Evolutionary conservation across 2,888 invertebrate species (phyloP).

Genomic region (Meta bourneti): DNA sequence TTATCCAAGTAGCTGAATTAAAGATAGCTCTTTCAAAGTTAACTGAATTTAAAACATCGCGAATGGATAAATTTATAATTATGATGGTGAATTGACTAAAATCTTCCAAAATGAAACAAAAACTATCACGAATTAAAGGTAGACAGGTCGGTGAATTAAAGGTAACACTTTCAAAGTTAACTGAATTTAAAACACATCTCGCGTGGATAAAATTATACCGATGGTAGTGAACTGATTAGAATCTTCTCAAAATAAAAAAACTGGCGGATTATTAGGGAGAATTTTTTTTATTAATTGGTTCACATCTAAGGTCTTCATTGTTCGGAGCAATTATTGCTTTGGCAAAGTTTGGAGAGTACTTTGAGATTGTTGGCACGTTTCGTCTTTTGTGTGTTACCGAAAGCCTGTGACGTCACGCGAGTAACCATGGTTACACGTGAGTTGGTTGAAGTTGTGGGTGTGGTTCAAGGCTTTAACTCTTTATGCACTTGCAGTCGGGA

Average conservation of each 20-base stretch:
- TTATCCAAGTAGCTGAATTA: too few species aligned
- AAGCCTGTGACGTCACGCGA: slow-evolving; percentile 65
- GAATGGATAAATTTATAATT: too few species aligned
- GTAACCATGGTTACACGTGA: slow-evolving; percentile 68
- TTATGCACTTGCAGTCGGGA: slow-evolving; percentile 63
- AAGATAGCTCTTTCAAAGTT: too few species aligned
- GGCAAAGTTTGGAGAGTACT: slow-evolving; percentile 63
- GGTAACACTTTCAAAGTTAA: too few species aligned
- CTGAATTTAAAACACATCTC: too few species aligned
- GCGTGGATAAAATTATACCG: too few species aligned
- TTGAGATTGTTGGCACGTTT: slow-evolving; percentile 75
- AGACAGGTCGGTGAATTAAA: too few species aligned
- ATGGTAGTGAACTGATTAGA: neutral
- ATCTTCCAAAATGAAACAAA: too few species aligned
- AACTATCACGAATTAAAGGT: too few species aligned
- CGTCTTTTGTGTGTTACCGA: slow-evolving; percentile 56
- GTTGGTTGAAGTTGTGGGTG: slow-evolving; percentile 72
- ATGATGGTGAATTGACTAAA: too few species aligned
- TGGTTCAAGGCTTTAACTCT: slow-evolving; percentile 73
- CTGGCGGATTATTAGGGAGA: slow-evolving; percentile 12
- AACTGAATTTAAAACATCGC: too few species aligned
- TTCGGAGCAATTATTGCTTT: slow-evolving; percentile 73
- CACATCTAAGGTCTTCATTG: slow-evolving; percentile 61
- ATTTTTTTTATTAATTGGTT: slow-evolving; percentile 73
- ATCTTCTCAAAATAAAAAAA: neutral